phyloP scores from a whole-genome alignment of 2,113 vertebrate genomes.

The Ophthalmolycus amberensis region DNA sequence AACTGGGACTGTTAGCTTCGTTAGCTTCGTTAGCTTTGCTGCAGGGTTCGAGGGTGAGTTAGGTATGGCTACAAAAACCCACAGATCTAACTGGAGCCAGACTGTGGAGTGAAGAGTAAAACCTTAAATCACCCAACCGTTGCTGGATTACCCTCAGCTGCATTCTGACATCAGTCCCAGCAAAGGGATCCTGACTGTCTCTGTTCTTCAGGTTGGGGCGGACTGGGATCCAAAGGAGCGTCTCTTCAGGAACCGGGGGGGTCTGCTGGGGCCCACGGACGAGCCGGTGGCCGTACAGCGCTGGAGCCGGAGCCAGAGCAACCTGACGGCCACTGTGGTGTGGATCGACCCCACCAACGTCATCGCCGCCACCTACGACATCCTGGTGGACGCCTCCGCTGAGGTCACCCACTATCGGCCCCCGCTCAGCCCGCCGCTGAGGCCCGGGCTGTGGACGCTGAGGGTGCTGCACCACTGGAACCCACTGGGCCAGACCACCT shows the following conservation, averaged over 20 bases:
- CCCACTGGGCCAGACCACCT: conserved; percentile 92
- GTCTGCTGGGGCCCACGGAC: conserved; percentile 90
- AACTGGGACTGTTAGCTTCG: too few relatives aligned
- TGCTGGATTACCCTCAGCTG: not conserved
- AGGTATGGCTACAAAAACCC: too few relatives aligned
- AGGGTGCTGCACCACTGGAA: conserved; percentile 96
- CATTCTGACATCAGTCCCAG: too few relatives aligned
- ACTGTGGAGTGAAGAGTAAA: too few relatives aligned
- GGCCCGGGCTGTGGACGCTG: conserved; percentile 94
- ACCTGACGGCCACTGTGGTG: conserved; percentile 94
- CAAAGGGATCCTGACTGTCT: not conserved
- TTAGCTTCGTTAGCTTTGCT: too few relatives aligned
- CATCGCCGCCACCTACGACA: conserved; percentile 98
- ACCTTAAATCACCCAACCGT: too few relatives aligned
- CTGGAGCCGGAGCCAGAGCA: conserved; percentile 92
- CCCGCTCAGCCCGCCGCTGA: conserved; percentile 90
- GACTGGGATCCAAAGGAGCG: conserved; percentile 99
- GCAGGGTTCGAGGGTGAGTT: too few relatives aligned
- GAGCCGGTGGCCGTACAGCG: conserved; percentile 95
- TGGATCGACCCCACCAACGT: conserved; percentile 97
- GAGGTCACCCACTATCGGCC: conserved; percentile 98
- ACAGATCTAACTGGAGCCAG: too few relatives aligned
- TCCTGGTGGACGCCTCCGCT: conserved; percentile 92
- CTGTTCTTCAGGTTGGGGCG: conserved; percentile 88
- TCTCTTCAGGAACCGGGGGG: conserved; percentile 94